Percentiles rank a stretch among this genome's conserved stretches.
These are phyloP conservation scores for Anagrus nilaparvatae DNA, from an alignment of 1,140 invertebrate species.

Conservation along the genomic window DNA sequence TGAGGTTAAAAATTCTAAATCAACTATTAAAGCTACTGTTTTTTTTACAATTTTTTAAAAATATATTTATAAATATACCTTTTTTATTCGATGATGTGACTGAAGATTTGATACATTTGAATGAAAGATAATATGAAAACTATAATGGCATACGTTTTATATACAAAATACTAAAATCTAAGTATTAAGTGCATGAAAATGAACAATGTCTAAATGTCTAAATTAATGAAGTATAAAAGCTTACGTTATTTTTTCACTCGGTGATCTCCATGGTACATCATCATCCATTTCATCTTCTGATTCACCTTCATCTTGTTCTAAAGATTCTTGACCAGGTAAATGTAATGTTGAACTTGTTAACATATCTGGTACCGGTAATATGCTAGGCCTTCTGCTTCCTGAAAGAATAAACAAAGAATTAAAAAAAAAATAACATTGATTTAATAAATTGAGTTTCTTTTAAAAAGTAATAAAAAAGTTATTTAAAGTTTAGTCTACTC, in stretches of 20 bases:
- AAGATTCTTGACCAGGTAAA: slow-evolving; percentile 57
- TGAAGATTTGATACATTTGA: no score
- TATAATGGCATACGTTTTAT: no score
- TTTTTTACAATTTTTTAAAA: no score
- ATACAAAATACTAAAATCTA: no score
- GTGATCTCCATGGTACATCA: slow-evolving; percentile 79
- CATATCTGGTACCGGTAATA: slow-evolving; percentile 81
- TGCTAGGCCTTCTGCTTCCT: slow-evolving; percentile 77
- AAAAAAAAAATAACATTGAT: background rate
- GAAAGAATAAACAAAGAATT: slow-evolving; percentile 16
- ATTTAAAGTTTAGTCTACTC: slow-evolving; percentile 10
- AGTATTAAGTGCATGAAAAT: no score
- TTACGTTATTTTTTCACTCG: slow-evolving; percentile 84
- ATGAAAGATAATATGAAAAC: no score
- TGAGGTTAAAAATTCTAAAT: no score
- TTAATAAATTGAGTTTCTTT: background rate
- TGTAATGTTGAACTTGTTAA: slow-evolving; percentile 67
- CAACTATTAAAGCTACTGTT: no score
- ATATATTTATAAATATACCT: no score
- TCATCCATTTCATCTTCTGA: slow-evolving; percentile 82
- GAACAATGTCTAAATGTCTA: no score
- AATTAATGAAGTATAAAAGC: no score
- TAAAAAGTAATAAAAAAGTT: background rate
- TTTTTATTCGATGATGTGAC: no score
- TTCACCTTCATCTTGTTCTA: slow-evolving; percentile 64